Conservation (phyloP, 23 tunicate genomes). For the Clavelina lepadiformis region DNA sequence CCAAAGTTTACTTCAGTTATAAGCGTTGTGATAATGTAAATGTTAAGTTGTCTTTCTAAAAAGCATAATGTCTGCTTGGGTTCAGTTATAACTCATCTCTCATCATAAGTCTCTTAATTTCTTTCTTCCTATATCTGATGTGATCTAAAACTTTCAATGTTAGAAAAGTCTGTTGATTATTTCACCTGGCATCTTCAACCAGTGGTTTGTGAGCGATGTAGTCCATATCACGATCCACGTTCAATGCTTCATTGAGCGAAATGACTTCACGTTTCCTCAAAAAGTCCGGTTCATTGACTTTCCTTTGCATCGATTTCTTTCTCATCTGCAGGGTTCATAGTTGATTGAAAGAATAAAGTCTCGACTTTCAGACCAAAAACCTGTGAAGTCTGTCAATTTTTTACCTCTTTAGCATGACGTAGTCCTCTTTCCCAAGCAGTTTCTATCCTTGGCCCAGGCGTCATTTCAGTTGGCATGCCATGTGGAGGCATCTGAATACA, state of each 20-base stretch:
- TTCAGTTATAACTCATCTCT: too few relatives aligned
- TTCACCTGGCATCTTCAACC: slow-evolving; percentile 34
- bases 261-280: slow-evolving; percentile 66
- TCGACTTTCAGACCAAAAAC: not conserved
- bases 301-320: slow-evolving; percentile 52
- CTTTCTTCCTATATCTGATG: too few relatives aligned
- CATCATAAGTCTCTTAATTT: too few relatives aligned
- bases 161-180: too few relatives aligned
- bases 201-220: slow-evolving; percentile 59
- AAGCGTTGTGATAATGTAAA: too few relatives aligned
- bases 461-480: slow-evolving; percentile 3
- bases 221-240: slow-evolving; percentile 74
- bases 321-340: slow-evolving; percentile 27
- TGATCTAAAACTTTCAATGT: too few relatives aligned
- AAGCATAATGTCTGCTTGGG: too few relatives aligned
- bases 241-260: slow-evolving; percentile 52
- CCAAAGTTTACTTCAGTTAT: too few relatives aligned
- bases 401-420: slow-evolving; percentile 71
- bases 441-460: slow-evolving; percentile 44
- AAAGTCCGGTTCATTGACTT: slow-evolving; percentile 82
- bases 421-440: slow-evolving; percentile 85
- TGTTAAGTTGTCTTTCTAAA: too few relatives aligned
- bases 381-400: not conserved
- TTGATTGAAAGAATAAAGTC: not conserved
- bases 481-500: too few relatives aligned